Base-by-base conservation (phyloP, 2,888 invertebrate genomes). In the Isotomurus palustris region DNA sequence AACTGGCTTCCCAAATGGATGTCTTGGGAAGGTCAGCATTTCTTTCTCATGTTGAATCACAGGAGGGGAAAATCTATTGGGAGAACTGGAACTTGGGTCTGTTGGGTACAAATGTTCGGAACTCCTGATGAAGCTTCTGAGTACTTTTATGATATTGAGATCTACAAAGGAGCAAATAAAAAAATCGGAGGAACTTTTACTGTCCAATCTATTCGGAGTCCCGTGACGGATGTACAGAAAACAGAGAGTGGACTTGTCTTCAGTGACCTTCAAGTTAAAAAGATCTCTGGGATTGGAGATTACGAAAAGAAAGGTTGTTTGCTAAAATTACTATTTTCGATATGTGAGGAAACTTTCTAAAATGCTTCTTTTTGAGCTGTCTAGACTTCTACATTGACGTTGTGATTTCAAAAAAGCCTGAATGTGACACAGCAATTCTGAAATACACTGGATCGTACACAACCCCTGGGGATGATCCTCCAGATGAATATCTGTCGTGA, bases 21-120 rank as follows among this genome's bases (percentile, higher is more conserved):
- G 41, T 57, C 53, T 25, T 49, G 49, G 14, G 49, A 60, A 29
- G 50, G 57, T 14, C 14, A 40, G 22, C 55, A 67, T 47, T 67
- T 67, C 51, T 67, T 67, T 47, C 41, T 65, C 5, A 55, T 60
- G 54, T 32, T 67, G 24, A 45, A 45, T 2, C 57, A 61, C 25
- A 63, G 52, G 22, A 35, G 44, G 1, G 50, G 14, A 2, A 25
- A 14, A 4, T 19, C 14, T n/a, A 19, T 2, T 2, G 28, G 4
- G 8, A 4, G 8, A 6, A 8, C 51, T 2, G 64, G 62, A 29
- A 53, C 53, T 48, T 65, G 67, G 67, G 49, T 56, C 27, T 55
- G 56, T 27, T 67, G 63, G 64, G 62, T 67, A 10, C 61, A 61
- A 59, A 58, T 67, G 59, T 29, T 64, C 2, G 67, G 64, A 22